Evolutionary conservation across 2,113 vertebrate species (phyloP).

Genomic region (Grammomys surdaster): DNA sequence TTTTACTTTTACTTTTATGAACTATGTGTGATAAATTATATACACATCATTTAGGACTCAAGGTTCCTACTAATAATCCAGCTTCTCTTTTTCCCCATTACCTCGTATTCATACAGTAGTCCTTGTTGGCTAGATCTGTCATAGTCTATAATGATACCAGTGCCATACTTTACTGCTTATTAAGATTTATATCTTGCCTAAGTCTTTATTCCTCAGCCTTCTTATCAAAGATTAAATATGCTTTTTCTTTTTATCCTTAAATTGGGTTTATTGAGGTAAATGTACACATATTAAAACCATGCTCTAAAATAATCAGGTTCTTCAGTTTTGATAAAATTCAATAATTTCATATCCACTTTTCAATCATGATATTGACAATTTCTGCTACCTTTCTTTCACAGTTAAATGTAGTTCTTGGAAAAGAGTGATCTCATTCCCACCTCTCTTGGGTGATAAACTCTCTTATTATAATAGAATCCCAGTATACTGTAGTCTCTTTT

Average conservation of each 20-base stretch:
- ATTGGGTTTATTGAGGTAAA: not conserved
- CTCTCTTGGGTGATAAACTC: too few species aligned
- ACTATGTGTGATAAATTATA: not conserved
- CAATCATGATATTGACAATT: not conserved
- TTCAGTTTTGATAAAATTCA: not conserved
- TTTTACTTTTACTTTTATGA: not conserved
- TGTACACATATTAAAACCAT: not conserved
- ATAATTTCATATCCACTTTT: not conserved
- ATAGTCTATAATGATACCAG: not conserved
- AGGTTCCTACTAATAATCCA: not conserved
- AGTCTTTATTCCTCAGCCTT: not conserved
- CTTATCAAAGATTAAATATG: not conserved
- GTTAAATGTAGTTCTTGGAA: not conserved
- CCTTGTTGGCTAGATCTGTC: not conserved
- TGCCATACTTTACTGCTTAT: not conserved
- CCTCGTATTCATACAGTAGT: not conserved
- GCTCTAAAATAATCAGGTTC: not conserved
- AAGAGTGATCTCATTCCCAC: not conserved
- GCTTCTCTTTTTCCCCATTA: not conserved
- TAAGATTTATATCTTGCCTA: not conserved
- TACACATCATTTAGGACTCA: not conserved
- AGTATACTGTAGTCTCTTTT: too few species aligned
- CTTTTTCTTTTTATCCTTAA: not conserved
- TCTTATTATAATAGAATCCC: not conserved
- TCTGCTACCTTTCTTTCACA: not conserved